Conservation (phyloP, 2,797 vertebrate genomes). For the Sebastes minor region DNA sequence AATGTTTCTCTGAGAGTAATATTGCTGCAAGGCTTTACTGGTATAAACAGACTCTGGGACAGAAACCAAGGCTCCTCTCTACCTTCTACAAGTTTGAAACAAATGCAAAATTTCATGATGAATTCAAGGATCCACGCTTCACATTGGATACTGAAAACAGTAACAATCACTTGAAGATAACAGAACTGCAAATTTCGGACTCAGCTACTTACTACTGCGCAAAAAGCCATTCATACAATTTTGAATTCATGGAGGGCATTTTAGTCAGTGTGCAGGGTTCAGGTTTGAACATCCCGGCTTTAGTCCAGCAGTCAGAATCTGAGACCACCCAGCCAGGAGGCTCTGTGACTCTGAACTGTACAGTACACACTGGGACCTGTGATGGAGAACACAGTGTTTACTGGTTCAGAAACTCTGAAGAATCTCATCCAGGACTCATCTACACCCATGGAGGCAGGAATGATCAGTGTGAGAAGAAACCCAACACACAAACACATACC, state of each 20-base stretch:
- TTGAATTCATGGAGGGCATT: not conserved
- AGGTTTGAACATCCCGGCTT: not conserved
- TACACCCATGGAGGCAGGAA: slow-evolving; percentile 29
- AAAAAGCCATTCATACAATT: not conserved
- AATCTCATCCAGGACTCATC: slow-evolving; percentile 43
- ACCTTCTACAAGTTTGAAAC: not conserved
- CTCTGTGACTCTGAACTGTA: slow-evolving; percentile 52
- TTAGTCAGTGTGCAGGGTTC: not conserved
- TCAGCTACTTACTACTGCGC: slow-evolving; percentile 49
- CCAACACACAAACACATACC: not conserved
- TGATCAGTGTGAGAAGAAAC: slow-evolving; percentile 31
- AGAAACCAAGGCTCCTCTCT: slow-evolving; percentile 4
- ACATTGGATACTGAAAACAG: not conserved
- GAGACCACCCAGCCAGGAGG: slow-evolving; percentile 27
- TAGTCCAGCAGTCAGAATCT: not conserved
- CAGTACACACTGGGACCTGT: slow-evolving; percentile 47
- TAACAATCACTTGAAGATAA: not conserved
- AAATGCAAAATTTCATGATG: not conserved
- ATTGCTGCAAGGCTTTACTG: not conserved
- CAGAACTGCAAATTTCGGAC: not conserved
- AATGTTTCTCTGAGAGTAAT: not conserved
- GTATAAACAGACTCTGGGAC: slow-evolving; percentile 15
- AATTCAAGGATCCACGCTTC: slow-evolving; percentile 26
- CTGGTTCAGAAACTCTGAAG: slow-evolving; percentile 47
- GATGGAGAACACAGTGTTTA: slow-evolving; percentile 49